phyloP scores from a whole-genome alignment of 1,140 invertebrate genomes.

The Scaptomyza montana region DNA sequence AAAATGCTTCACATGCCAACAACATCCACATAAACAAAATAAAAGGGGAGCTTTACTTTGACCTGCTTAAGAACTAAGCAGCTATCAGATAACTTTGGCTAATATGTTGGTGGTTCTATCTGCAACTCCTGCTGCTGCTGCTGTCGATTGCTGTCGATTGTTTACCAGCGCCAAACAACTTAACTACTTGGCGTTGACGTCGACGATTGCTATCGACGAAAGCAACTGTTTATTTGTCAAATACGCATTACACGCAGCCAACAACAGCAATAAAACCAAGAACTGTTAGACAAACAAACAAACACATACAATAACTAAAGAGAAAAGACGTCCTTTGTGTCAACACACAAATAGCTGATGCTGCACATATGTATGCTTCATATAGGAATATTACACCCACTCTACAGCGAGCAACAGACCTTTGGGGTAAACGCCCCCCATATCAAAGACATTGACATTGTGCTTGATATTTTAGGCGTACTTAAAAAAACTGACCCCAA shows the following conservation, averaged over 20 bases:
- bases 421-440: constrained; percentile 61
- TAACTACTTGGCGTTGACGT: constrained; percentile 66
- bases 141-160: constrained; percentile 66
- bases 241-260: constrained; percentile 77
- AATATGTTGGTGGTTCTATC: constrained; percentile 14
- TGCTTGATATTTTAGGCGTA: constrained; percentile 70
- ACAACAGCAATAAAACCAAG: constrained; percentile 67
- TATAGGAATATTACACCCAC: not conserved
- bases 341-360: constrained; percentile 74
- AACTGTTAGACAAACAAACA: constrained; percentile 25
- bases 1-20: constrained; percentile 69
- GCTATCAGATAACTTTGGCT: constrained; percentile 31
- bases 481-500: constrained; percentile 62
- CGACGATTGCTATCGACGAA: constrained; percentile 68
- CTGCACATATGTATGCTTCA: constrained; percentile 67
- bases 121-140: constrained; percentile 9
- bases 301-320: constrained; percentile 21
- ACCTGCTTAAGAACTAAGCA: constrained; percentile 70
- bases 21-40: too few species aligned
- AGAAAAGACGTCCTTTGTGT: constrained; percentile 65
- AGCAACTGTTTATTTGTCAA: constrained; percentile 82
- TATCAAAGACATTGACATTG: constrained; percentile 40
- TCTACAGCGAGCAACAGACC: not conserved
- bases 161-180: constrained; percentile 79
- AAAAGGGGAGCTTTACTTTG: constrained; percentile 49